Percentiles rank a stretch among this genome's conserved stretches.
phyloP scores from a whole-genome alignment of 2,113 vertebrate genomes.

The Bubo scandiacus region DNA sequence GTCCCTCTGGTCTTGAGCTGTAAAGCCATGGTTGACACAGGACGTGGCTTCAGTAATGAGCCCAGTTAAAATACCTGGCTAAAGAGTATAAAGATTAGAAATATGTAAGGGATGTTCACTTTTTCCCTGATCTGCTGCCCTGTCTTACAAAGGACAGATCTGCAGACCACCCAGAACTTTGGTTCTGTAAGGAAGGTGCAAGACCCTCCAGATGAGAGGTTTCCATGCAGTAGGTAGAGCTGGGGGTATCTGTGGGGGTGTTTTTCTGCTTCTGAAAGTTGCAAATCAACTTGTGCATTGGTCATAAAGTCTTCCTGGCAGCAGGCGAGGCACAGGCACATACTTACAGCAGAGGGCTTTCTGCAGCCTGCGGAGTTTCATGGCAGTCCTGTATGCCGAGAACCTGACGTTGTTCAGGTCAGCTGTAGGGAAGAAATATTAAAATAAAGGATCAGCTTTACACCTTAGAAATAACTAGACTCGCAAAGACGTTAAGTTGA shows the following conservation, averaged over 20 bases:
- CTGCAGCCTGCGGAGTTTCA: constrained; percentile 97
- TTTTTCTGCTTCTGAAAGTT: neutral
- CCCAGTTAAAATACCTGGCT: neutral
- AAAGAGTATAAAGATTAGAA: neutral
- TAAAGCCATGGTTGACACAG: neutral
- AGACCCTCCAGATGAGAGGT: neutral
- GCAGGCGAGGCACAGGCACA: neutral
- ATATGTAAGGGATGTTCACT: neutral
- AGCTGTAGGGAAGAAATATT: constrained; percentile 68
- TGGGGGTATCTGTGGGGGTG: too few species aligned
- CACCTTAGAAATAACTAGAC: neutral
- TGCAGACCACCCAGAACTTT: neutral
- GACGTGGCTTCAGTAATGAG: neutral
- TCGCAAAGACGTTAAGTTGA: neutral
- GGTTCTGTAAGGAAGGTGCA: neutral
- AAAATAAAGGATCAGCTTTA: constrained; percentile 34
- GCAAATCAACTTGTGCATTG: neutral
- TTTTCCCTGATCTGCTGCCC: neutral
- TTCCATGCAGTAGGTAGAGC: neutral
- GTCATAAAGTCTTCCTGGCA: neutral
- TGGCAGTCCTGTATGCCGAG: constrained; percentile 96
- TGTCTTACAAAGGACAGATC: neutral
- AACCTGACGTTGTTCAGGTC: constrained; percentile 98
- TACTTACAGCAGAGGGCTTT: constrained; percentile 98
- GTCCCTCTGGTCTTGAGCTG: neutral